phyloP scores from a whole-genome alignment of 2,797 vertebrate genomes.

The Manis javanica region DNA sequence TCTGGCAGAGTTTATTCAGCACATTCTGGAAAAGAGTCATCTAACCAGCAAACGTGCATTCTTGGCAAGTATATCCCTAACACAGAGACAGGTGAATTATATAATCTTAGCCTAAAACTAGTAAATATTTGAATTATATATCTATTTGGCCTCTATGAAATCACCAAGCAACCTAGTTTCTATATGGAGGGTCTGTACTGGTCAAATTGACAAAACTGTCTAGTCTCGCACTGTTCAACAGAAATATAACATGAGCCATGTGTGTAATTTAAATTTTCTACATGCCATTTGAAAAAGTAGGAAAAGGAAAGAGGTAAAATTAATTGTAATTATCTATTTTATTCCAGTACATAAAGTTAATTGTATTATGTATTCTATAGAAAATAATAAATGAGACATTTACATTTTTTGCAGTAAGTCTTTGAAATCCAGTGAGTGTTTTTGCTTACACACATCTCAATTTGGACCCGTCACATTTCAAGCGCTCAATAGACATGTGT shows the following conservation, averaged over 20 bases:
- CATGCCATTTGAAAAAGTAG: background rate
- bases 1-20: background rate
- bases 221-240: background rate
- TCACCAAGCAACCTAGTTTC: background rate
- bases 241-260: background rate
- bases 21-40: background rate
- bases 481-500: rapidly evolving
- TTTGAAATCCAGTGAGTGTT: background rate
- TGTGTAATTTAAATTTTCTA: background rate
- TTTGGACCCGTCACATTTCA: background rate
- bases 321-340: background rate
- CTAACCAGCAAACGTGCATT: background rate
- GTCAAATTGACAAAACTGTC: background rate
- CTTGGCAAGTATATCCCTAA: background rate
- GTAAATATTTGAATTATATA: background rate
- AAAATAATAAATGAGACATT: background rate
- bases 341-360: background rate
- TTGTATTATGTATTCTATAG: background rate
- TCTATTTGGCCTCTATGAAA: background rate
- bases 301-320: background rate
- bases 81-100: background rate
- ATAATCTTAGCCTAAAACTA: background rate
- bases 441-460: background rate
- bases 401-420: background rate
- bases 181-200: background rate